These are phyloP conservation scores for Cantharis lateralis DNA, from an alignment of 2,888 invertebrate species.

Conservation along the genomic window DNA sequence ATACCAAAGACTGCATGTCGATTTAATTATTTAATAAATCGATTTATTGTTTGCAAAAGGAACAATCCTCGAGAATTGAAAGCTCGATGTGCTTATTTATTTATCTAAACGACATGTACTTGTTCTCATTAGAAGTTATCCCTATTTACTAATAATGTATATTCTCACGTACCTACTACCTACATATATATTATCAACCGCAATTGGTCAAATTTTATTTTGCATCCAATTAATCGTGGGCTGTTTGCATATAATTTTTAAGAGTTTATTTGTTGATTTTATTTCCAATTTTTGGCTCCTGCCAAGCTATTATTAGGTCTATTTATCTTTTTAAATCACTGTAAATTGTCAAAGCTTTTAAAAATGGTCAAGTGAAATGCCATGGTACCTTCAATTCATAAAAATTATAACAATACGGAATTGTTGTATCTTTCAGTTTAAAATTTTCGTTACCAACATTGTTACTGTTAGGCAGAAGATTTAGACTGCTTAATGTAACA, in stretches of 20 bases:
- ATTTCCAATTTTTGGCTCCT: background rate
- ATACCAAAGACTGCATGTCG: conserved; percentile 43
- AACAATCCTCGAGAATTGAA: conserved; percentile 31
- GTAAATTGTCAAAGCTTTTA: background rate
- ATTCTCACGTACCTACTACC: conserved; percentile 17
- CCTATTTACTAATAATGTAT: conserved; percentile 20
- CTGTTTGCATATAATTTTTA: background rate
- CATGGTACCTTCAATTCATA: background rate
- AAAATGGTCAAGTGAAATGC: background rate
- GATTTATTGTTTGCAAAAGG: conserved; percentile 29
- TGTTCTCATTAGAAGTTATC: conserved; percentile 30
- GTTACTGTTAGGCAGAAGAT: background rate
- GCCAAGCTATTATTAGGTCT: background rate
- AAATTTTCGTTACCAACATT: background rate
- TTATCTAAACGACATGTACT: conserved; percentile 28
- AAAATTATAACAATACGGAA: background rate
- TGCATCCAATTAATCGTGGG: background rate
- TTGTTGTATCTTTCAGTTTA: background rate
- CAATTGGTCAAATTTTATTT: background rate
- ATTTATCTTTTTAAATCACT: background rate
- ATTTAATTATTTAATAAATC: conserved; percentile 26
- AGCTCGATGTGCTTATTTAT: conserved; percentile 36
- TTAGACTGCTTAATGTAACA: background rate
- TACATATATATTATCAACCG: background rate
- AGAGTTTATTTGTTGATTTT: background rate